Evolutionary conservation across 2,888 invertebrate species (phyloP).

Genomic region (Mamestra brassicae): DNA sequence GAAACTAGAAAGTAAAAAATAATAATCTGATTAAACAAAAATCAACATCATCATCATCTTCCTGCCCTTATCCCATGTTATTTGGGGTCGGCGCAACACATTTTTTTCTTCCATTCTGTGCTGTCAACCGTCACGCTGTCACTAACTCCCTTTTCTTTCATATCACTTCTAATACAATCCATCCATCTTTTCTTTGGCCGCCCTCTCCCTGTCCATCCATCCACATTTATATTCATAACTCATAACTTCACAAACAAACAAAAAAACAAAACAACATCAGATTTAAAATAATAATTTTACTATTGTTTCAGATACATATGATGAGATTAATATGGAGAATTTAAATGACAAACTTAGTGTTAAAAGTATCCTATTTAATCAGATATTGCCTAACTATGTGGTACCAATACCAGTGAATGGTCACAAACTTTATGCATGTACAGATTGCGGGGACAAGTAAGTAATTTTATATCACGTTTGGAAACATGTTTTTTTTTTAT

Average conservation of each 20-base stretch:
- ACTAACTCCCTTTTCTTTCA: too few species aligned
- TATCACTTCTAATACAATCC: too few species aligned
- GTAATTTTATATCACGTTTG: constrained; percentile 53
- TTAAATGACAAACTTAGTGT: constrained; percentile 79
- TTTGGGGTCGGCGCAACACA: too few species aligned
- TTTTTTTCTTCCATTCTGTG: too few species aligned
- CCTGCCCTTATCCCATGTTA: too few species aligned
- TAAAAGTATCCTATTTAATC: constrained; percentile 84
- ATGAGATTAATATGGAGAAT: constrained; percentile 57
- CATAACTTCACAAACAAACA: too few species aligned
- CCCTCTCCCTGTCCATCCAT: too few species aligned
- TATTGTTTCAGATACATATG: constrained; percentile 47
- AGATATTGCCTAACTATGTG: constrained; percentile 81
- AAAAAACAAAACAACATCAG: not conserved
- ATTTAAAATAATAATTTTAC: not conserved
- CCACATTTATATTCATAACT: too few species aligned
- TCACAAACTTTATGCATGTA: constrained; percentile 86
- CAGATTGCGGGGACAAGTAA: constrained; percentile 91
- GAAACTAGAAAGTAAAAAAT: too few species aligned
- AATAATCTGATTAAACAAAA: too few species aligned
- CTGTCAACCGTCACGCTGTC: too few species aligned
- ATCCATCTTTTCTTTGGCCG: too few species aligned
- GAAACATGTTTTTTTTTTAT: not conserved
- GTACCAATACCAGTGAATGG: constrained; percentile 79
- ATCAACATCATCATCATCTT: not conserved